Evolutionary conservation across 2,888 invertebrate genomes (phyloP).

Genomic region (Apodemia hepburni): DNA sequence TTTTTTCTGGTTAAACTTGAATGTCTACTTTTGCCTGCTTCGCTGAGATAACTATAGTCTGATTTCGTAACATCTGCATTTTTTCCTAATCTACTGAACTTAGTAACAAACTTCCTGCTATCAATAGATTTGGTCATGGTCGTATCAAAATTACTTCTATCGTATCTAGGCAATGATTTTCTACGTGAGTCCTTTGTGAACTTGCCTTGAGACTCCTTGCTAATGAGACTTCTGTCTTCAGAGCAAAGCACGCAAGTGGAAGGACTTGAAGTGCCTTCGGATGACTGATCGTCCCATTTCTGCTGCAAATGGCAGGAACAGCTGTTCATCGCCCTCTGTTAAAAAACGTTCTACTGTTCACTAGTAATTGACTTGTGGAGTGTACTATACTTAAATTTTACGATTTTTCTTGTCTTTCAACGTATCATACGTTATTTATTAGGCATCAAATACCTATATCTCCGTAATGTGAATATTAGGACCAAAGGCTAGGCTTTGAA

Average conservation of each 20-base stretch:
- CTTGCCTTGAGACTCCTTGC: constrained; percentile 19
- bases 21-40: constrained; percentile 38
- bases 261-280: constrained; percentile 52
- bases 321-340: constrained; percentile 54
- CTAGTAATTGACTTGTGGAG: constrained; percentile 22
- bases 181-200: constrained; percentile 2
- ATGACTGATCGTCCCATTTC: constrained; percentile 45
- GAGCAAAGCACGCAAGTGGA: constrained; percentile 63
- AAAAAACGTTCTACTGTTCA: constrained; percentile 52
- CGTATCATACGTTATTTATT: no score
- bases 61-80: constrained; percentile 34
- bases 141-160: constrained; percentile 7
- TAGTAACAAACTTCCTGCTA: constrained; percentile 31
- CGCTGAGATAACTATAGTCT: constrained; percentile 42
- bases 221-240: constrained; percentile 41
- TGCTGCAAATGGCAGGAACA: constrained; percentile 50
- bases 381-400: constrained; percentile 5
- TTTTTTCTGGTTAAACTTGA: constrained; percentile 49
- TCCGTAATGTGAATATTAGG: no score
- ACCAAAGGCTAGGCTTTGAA: no score
- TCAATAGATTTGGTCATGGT: constrained; percentile 36
- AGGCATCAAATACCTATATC: no score
- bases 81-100: constrained; percentile 30
- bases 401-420: no score
- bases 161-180: not conserved